These are phyloP conservation scores for Dallia pectoralis DNA, from an alignment of 2,797 vertebrate species.

Conservation along the genomic window DNA sequence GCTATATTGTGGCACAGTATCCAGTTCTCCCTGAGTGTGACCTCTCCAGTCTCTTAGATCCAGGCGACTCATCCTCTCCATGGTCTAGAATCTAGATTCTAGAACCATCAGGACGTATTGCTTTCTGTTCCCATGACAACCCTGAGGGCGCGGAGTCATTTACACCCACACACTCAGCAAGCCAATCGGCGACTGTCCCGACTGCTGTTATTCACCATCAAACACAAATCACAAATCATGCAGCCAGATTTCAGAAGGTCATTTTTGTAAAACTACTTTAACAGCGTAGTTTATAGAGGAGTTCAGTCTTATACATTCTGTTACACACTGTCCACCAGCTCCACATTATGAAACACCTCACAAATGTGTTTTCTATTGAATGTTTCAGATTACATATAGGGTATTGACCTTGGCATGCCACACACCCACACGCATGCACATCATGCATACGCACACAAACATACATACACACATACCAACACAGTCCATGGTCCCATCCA, in stretches of 20 bases:
- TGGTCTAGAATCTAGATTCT: slow-evolving; percentile 13
- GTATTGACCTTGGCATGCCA: background rate
- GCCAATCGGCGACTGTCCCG: background rate
- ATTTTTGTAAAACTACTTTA: background rate
- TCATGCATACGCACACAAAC: too few species aligned
- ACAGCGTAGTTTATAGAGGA: background rate
- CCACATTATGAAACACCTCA: too few species aligned
- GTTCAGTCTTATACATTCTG: background rate
- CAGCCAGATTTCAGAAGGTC: slow-evolving; percentile 25
- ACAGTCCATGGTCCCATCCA: too few species aligned
- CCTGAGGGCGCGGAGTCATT: slow-evolving; percentile 30
- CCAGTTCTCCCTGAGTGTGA: too few species aligned
- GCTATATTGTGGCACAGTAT: background rate
- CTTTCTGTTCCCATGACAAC: slow-evolving; percentile 36
- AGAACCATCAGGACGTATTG: slow-evolving; percentile 16
- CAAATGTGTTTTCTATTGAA: too few species aligned
- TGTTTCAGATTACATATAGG: background rate
- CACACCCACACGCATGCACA: too few species aligned
- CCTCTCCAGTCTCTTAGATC: background rate
- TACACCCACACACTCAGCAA: slow-evolving; percentile 31
- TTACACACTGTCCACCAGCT: too few species aligned
- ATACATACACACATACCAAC: too few species aligned
- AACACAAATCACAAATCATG: slow-evolving; percentile 30
- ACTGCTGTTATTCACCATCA: slow-evolving; percentile 23
- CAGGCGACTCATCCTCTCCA: slow-evolving; percentile 10